Evolutionary conservation across 2,888 invertebrate species (phyloP), one percentile per base, ranked within the genome.

Genomic region (Parnassius mnemosyne): DNA sequence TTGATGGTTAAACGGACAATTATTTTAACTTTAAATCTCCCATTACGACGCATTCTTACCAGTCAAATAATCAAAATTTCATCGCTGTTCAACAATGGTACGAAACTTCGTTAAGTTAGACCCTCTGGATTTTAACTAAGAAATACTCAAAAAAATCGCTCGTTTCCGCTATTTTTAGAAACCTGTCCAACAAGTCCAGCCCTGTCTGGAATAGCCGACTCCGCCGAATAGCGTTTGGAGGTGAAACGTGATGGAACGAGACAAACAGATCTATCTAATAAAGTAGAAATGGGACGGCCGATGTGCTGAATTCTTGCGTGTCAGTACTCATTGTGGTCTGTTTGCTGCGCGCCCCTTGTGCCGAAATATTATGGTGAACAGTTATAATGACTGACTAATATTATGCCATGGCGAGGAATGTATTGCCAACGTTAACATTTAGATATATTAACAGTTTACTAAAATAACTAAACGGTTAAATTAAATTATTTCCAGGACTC

Each of bases 141-240:
- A 79, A 77, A 82, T 83, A 79, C 79, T 77, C 73, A 81, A 87
- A 87, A 83, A 76, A 84, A 81, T 80, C 75, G 71, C 72, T 74
- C 66, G 77, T 75, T 84, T 84, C 78, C 78, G 79, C 87, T 90
- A 90, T 87, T 87, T 89, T 89, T 88, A 89, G 87, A 89, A 88
- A 90, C 90, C 84, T 75, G 89, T 87, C 79, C 72, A 77, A 83
- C 88, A 74, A 86, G 84, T 85, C 78, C 76, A 79, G 79, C 76
- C 80, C 80, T 77, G 87, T 87, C 87, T 88, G 87, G 86, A 83
- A 73, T 74, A 74, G 71, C 73, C 71, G 74, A 74, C 70, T 71
- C 53, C 61, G 69, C 77, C 82, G 78, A 85, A 87, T 83, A 86
- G 80, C 86, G 72, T 86, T 86, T 89, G 81, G 88, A 90, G 90